Percentiles rank a stretch among this genome's conserved stretches.
These are phyloP conservation scores for Meteorus sp. DNA, from an alignment of 1,140 invertebrate species.

Conservation along the genomic window DNA sequence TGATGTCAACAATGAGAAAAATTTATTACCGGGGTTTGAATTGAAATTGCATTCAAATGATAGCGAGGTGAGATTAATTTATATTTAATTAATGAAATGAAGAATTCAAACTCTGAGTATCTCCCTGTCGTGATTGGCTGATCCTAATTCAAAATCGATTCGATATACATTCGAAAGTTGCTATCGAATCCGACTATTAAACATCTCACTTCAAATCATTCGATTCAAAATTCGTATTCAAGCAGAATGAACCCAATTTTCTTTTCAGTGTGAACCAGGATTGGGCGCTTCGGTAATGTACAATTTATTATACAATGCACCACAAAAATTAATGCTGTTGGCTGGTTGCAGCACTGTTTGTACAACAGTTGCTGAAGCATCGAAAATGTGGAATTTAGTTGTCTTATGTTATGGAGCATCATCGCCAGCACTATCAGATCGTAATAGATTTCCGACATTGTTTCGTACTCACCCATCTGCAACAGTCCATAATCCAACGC, in stretches of 20 bases:
- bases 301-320: constrained; percentile 94
- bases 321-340: constrained; percentile 93
- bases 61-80: constrained; percentile 83
- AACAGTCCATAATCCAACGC: constrained; percentile 97
- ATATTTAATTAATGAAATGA: constrained; percentile 7
- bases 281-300: constrained; percentile 97
- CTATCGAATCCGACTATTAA: too few relatives aligned
- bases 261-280: constrained; percentile 93
- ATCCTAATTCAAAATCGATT: too few relatives aligned
- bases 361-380: constrained; percentile 97
- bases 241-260: too few relatives aligned
- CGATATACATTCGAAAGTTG: too few relatives aligned
- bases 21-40: constrained; percentile 90
- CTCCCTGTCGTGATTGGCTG: too few relatives aligned
- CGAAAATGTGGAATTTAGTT: constrained; percentile 99
- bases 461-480: constrained; percentile 99
- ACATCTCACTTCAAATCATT: too few relatives aligned
- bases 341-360: constrained; percentile 99
- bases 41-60: constrained; percentile 94
- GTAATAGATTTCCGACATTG: constrained; percentile 94
- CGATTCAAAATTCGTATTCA: too few relatives aligned
- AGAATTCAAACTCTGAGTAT: too few relatives aligned
- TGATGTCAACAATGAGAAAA: constrained; percentile 89
- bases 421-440: constrained; percentile 96
- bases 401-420: constrained; percentile 98